phyloP scores from a whole-genome alignment of 1,140 invertebrate species.

The Brachystomella parvula region DNA sequence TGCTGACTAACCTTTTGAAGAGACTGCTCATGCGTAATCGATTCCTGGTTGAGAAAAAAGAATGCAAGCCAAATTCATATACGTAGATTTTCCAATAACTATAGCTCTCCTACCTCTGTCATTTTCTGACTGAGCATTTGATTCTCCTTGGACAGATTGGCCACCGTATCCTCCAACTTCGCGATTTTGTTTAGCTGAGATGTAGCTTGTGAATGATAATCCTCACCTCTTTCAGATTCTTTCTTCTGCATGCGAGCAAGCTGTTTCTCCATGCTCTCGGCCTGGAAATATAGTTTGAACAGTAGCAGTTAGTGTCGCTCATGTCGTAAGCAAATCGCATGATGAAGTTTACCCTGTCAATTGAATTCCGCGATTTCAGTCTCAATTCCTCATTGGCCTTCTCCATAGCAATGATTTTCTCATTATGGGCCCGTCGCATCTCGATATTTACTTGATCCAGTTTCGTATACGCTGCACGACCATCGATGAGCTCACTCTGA shows the following conservation, averaged over 20 bases:
- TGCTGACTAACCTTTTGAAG: slow-evolving; percentile 17
- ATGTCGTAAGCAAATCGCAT: too few species aligned
- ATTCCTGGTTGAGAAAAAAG: slow-evolving; percentile 11
- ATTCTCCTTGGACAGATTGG: slow-evolving; percentile 21
- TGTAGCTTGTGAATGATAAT: slow-evolving; percentile 11
- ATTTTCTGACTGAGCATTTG: slow-evolving; percentile 17
- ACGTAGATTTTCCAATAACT: slow-evolving; percentile 3
- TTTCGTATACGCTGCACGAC: slow-evolving; percentile 19
- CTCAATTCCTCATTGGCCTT: slow-evolving; percentile 13
- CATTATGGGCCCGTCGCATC: slow-evolving; percentile 10
- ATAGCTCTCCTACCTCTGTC: slow-evolving; percentile 12
- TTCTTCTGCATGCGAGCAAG: slow-evolving; percentile 4
- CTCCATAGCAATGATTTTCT: slow-evolving; percentile 24
- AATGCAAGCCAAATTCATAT: slow-evolving; percentile 2
- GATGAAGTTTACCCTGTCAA: slow-evolving; percentile 15
- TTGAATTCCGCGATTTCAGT: slow-evolving; percentile 17
- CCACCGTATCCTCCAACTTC: slow-evolving; percentile 7
- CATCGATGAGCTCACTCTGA: slow-evolving; percentile 28
- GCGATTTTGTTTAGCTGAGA: not conserved
- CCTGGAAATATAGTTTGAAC: slow-evolving; percentile 11
- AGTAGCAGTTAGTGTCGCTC: not conserved
- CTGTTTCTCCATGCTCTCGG: slow-evolving; percentile 16
- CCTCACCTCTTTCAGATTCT: slow-evolving; percentile 8
- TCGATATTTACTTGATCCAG: slow-evolving; percentile 29
- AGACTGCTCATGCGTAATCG: slow-evolving; percentile 11